A percentile compares a stretch with the other conserved stretches of the same genome.
These are phyloP conservation scores for Neoniphon sammara DNA, from an alignment of 2,797 vertebrate genomes.

Conservation along the genomic window DNA sequence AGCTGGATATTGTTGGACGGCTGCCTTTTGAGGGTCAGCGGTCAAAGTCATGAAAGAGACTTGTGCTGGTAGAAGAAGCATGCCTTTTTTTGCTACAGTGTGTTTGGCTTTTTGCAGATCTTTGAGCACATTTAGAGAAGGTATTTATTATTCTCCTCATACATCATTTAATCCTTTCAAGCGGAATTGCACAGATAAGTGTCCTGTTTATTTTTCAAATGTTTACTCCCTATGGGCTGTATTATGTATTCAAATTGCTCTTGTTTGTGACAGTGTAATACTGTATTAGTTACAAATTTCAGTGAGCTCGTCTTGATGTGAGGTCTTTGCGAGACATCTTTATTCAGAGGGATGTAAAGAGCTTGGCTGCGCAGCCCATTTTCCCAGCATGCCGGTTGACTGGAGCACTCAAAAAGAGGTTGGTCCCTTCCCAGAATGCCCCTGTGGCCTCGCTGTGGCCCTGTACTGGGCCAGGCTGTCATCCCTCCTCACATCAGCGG, in stretches of 20 bases:
- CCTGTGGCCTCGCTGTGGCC: slow-evolving; percentile 46
- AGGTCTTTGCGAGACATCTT: too few relatives aligned
- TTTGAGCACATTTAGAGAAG: neutral
- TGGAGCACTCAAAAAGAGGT: slow-evolving; percentile 31
- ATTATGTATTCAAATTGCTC: neutral
- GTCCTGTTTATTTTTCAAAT: neutral
- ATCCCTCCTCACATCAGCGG: slow-evolving; percentile 68
- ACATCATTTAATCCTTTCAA: slow-evolving; percentile 11
- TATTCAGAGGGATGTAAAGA: slow-evolving; percentile 12
- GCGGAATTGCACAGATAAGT: slow-evolving; percentile 3
- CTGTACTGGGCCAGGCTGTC: slow-evolving; percentile 65
- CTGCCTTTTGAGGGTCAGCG: slow-evolving; percentile 44
- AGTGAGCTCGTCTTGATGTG: too few relatives aligned
- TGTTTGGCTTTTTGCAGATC: neutral
- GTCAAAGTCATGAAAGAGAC: slow-evolving; percentile 35
- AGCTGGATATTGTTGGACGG: slow-evolving; percentile 41
- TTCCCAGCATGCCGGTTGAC: slow-evolving; percentile 5
- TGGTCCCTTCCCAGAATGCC: slow-evolving; percentile 53
- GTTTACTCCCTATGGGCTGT: neutral
- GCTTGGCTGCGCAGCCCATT: neutral
- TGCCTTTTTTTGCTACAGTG: neutral
- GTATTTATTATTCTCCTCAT: slow-evolving; percentile 7
- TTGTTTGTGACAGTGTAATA: neutral
- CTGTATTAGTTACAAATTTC: too few relatives aligned
- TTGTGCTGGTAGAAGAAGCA: neutral